These are phyloP conservation scores for Diorhabda carinulata DNA, from an alignment of 1,140 invertebrate species.

Conservation along the genomic window DNA sequence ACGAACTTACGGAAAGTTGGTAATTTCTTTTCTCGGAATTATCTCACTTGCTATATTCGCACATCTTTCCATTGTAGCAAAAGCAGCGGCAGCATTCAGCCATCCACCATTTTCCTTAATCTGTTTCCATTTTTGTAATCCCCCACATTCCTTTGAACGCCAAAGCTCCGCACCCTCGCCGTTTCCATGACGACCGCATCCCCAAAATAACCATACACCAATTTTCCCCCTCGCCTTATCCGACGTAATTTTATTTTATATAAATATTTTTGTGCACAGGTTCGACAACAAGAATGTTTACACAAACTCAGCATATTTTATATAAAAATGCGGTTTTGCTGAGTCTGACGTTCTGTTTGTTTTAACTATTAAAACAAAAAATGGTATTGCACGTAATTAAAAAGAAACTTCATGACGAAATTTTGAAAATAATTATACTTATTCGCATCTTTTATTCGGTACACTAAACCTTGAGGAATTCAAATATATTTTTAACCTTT, in stretches of 20 bases:
- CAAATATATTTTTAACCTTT: too few relatives aligned
- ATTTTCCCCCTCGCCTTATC: conserved; percentile 18
- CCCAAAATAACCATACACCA: conserved; percentile 20
- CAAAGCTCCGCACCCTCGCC: conserved; percentile 16
- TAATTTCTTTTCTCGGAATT: conserved; percentile 2
- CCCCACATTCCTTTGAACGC: conserved; percentile 18
- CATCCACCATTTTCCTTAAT: conserved; percentile 22
- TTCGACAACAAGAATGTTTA: conserved; percentile 9
- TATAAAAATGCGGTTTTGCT: background rate
- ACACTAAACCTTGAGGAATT: too few relatives aligned
- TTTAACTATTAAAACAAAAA: background rate
- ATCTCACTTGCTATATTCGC: background rate
- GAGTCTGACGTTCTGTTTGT: background rate
- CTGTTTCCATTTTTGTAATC: conserved; percentile 24
- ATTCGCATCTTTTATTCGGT: too few relatives aligned
- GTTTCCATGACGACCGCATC: conserved; percentile 26
- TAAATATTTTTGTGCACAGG: conserved; percentile 20
- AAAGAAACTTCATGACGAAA: too few relatives aligned
- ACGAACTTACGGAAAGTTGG: background rate
- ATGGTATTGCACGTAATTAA: too few relatives aligned
- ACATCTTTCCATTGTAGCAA: conserved; percentile 5
- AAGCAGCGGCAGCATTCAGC: background rate
- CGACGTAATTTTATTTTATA: conserved; percentile 18
- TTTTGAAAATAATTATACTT: too few relatives aligned
- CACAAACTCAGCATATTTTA: background rate